Evolutionary conservation across 2,797 vertebrate genomes (phyloP).

Genomic region (Labroides dimidiatus): DNA sequence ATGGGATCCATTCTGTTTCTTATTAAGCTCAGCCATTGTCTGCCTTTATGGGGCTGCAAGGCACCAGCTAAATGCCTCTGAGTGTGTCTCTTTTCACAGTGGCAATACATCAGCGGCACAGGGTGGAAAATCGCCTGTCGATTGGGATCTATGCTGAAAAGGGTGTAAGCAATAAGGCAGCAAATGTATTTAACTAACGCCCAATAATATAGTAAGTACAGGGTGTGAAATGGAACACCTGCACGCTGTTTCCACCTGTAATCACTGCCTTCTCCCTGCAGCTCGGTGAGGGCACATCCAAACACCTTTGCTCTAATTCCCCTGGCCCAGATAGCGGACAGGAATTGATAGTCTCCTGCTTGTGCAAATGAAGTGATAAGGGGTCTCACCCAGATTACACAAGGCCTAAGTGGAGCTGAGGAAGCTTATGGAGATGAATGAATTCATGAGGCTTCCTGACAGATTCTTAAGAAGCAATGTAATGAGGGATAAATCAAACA

Average conservation of each 20-base stretch:
- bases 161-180: constrained; percentile 56
- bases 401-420: constrained; percentile 80
- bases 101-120: constrained; percentile 71
- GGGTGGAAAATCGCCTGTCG: constrained; percentile 71
- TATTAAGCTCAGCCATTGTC: constrained; percentile 97
- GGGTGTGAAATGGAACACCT: constrained; percentile 64
- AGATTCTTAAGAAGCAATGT: constrained; percentile 79
- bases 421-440: constrained; percentile 85
- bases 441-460: constrained; percentile 80
- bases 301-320: constrained; percentile 76
- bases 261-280: constrained; percentile 50
- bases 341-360: constrained; percentile 78
- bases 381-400: constrained; percentile 82
- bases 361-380: constrained; percentile 84
- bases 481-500: constrained; percentile 82
- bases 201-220: constrained; percentile 60
- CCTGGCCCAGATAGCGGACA: constrained; percentile 69
- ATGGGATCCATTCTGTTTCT: constrained; percentile 94
- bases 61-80: constrained; percentile 84
- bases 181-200: constrained; percentile 61
- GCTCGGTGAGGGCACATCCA: constrained; percentile 60
- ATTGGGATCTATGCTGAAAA: constrained; percentile 59
- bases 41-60: constrained; percentile 92
- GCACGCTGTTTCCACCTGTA: constrained; percentile 43
- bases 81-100: constrained; percentile 66